Percentiles rank a stretch among this genome's conserved stretches.
Conservation (phyloP, 2,113 vertebrate genomes). For the Lepidothrix coronata region DNA sequence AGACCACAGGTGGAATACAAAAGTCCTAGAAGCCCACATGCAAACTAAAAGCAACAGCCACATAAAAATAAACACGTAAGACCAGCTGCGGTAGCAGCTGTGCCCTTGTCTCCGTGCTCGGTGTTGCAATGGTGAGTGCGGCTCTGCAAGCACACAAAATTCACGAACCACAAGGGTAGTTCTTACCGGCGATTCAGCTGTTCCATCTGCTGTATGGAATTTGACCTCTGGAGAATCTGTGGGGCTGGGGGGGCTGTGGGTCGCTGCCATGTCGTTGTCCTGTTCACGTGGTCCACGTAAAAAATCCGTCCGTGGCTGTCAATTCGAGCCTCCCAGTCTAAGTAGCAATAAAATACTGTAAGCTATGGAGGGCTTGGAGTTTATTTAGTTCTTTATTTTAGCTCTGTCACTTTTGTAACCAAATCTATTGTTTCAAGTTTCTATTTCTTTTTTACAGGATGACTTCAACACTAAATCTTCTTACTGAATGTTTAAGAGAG, state of each 20-base stretch:
- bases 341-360: neutral
- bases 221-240: constrained; percentile 93
- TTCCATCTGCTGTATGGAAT: constrained; percentile 99
- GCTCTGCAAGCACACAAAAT: neutral
- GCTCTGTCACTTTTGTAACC: neutral
- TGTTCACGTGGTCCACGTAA: constrained; percentile 97
- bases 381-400: neutral
- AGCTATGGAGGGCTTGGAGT: neutral
- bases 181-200: constrained; percentile 95
- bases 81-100: neutral
- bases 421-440: neutral
- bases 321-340: constrained; percentile 98
- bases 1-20: neutral
- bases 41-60: neutral
- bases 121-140: neutral
- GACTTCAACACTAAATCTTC: neutral
- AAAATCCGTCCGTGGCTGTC: constrained; percentile 98
- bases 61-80: neutral
- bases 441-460: neutral
- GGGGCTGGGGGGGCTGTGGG: constrained; percentile 93
- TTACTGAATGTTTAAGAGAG: neutral
- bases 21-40: neutral
- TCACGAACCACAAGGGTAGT: neutral
- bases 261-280: constrained; percentile 97
- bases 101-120: neutral